Evolutionary conservation across 2,888 invertebrate species (phyloP).

Genomic region (Dicyrtoma fusca): DNA sequence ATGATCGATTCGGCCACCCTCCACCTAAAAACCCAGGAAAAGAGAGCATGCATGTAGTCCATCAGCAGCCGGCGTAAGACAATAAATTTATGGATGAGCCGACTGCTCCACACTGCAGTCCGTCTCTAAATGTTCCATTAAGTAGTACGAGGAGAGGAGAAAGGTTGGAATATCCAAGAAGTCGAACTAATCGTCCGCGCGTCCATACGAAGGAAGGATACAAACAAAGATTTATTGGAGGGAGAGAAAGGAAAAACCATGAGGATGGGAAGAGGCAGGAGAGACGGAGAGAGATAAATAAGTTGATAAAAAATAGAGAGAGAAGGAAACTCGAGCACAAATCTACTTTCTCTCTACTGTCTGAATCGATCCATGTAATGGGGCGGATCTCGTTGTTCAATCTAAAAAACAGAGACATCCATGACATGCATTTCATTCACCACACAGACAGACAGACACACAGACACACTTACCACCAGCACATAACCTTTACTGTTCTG

Average conservation of each 20-base stretch:
- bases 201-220: background rate
- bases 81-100: too few relatives aligned
- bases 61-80: too few relatives aligned
- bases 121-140: too few relatives aligned
- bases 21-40: slow-evolving; percentile 35
- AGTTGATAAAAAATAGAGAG: background rate
- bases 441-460: background rate
- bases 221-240: background rate
- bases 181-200: too few relatives aligned
- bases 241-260: background rate
- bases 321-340: background rate
- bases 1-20: slow-evolving; percentile 71
- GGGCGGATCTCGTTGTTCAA: slow-evolving; percentile 5
- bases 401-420: background rate
- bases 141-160: too few relatives aligned
- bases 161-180: too few relatives aligned
- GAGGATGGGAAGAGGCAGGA: background rate
- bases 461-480: slow-evolving; percentile 67
- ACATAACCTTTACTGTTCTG: slow-evolving; percentile 71
- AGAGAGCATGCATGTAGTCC: background rate
- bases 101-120: too few relatives aligned
- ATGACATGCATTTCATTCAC: background rate
- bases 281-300: background rate
- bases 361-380: slow-evolving; percentile 2
- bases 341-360: background rate